A percentile compares a stretch with the other conserved stretches of the same genome.
Evolutionary conservation across 2,113 vertebrate genomes (phyloP).

Genomic region (Sterrhoptilus dennistouni): DNA sequence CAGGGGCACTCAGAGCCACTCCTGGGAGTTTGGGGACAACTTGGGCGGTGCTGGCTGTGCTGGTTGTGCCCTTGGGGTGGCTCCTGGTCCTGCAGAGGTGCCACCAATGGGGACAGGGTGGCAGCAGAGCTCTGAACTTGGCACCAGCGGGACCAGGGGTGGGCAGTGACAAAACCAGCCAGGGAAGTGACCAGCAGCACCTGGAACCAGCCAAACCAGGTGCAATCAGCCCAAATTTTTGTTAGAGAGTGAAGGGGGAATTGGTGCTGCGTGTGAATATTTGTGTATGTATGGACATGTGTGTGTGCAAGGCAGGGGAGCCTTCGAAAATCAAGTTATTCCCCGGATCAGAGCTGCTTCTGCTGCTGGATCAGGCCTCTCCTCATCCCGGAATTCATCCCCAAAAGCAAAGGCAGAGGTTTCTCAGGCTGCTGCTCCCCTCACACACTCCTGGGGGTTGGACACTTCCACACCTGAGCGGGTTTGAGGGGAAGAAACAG

Average conservation of each 20-base stretch:
- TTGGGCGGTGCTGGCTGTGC: not conserved
- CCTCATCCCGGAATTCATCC: fast-evolving
- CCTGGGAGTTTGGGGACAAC: fast-evolving
- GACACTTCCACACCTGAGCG: not conserved
- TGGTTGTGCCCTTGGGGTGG: fast-evolving
- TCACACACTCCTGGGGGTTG: fast-evolving
- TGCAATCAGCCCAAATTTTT: not conserved
- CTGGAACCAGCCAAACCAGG: not conserved
- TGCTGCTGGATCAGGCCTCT: not conserved
- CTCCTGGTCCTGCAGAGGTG: not conserved
- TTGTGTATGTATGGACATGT: fast-evolving
- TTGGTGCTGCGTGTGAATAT: fast-evolving
- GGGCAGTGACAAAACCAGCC: not conserved
- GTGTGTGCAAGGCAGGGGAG: fast-evolving
- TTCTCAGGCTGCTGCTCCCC: not conserved
- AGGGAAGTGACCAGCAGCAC: not conserved
- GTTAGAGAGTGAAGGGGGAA: not conserved
- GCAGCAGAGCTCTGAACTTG: not conserved
- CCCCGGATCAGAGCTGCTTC: fast-evolving
- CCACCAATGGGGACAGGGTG: fast-evolving
- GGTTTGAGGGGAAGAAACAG: not conserved
- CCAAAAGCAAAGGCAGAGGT: not conserved
- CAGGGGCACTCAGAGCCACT: not conserved
- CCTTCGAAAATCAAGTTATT: not conserved
- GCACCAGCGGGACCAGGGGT: fast-evolving